Evolutionary conservation across 2,888 invertebrate genomes (phyloP), one percentile per base, ranked within the genome.

Genomic region (Fragum fragum): DNA sequence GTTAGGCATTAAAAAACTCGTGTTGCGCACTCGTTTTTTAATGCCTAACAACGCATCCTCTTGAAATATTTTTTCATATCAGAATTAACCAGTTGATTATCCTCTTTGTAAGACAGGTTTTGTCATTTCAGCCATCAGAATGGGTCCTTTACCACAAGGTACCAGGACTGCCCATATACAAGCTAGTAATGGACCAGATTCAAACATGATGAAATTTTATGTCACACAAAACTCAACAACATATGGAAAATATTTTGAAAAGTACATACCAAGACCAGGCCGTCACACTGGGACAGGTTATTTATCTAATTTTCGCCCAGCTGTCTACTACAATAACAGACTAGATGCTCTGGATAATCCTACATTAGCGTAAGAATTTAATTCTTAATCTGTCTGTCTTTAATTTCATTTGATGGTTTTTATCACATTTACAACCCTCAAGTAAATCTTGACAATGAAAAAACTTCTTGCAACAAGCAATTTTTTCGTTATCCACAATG

Each of bases 151-250:
- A 76, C 92, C 93, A 70, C 89, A 88, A 70, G 94, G 94, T 16
- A 88, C 90, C 32, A 86, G 91, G 29, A 92, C 89, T 74, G 87
- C 87, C 32, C 94, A 94, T 85, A 91, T 94, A 57, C 89, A 90
- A 69, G 88, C 90, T 70, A 94, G 94, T 73, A 87, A 92, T 80
- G 94, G 94, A 5, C 93, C 93, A 18, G 94, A 94, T 85, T 92
- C 91, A 5, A 93, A 94, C 79, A 89, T 94, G 69, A 93, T 94
- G 93, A 94, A 94, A 79, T 94, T 94, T 82, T 94, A 94, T 86
- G 89, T 90, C 53, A 94, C 94, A 14, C 90, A 92, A 66, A 91
- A 93, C 78, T 92, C 93, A 23, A 92, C 93, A 18, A 92, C 92
- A 59, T 94, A 93, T 88, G 93, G 94, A 21, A 90, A 90, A 78